phyloP scores from a whole-genome alignment of 2,797 vertebrate species.

The Rhabdophis nuchalis region DNA sequence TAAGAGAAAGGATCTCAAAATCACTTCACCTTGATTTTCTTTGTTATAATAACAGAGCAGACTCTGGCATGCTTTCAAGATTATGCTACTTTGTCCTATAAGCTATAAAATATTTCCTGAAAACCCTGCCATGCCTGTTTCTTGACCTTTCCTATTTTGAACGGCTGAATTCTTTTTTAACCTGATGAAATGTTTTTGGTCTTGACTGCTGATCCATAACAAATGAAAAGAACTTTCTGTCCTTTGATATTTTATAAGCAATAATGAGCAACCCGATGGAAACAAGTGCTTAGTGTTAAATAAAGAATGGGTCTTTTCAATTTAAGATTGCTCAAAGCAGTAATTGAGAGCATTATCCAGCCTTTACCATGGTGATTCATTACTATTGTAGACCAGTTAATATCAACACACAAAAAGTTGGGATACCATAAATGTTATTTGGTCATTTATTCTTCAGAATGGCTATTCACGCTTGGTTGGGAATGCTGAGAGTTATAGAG shows the following conservation, averaged over 20 bases:
- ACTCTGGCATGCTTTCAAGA: neutral
- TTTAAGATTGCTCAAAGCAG: neutral
- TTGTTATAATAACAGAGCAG: neutral
- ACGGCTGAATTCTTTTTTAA: neutral
- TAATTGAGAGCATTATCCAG: neutral
- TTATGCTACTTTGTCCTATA: neutral
- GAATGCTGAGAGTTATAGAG: neutral
- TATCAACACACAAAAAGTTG: neutral
- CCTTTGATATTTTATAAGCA: neutral
- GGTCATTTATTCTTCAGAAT: neutral
- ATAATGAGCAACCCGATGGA: neutral
- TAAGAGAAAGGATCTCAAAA: neutral
- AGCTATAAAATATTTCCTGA: neutral
- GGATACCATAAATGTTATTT: neutral
- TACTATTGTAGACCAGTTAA: neutral
- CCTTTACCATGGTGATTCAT: neutral
- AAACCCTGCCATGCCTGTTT: neutral
- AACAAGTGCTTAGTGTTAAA: neutral
- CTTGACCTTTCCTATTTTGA: neutral
- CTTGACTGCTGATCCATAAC: neutral
- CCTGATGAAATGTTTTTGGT: neutral
- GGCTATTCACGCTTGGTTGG: neutral
- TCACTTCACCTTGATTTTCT: neutral
- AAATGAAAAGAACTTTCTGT: neutral
- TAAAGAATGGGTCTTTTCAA: neutral